phyloP scores from a whole-genome alignment of 23 tunicate species.

The Trididemnum clinides region DNA sequence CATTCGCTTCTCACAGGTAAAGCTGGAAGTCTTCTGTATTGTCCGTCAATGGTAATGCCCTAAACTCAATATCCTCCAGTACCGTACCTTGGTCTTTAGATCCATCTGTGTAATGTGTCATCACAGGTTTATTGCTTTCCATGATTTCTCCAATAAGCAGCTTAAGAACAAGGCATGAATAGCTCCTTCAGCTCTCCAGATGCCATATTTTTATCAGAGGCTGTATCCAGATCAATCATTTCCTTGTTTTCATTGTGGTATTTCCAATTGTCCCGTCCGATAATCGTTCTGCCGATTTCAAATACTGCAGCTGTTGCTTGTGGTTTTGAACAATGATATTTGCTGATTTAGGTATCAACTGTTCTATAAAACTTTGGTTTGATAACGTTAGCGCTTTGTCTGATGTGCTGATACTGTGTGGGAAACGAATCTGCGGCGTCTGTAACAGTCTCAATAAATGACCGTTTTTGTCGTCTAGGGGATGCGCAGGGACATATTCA shows the following conservation, averaged over 20 bases:
- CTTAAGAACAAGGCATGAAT: neutral
- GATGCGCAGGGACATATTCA: too few relatives aligned
- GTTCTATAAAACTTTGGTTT: too few relatives aligned
- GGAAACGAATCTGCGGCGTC: too few relatives aligned
- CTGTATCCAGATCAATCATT: neutral
- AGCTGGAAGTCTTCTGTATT: neutral
- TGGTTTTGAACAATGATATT: neutral
- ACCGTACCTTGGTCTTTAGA: neutral
- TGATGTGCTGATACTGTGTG: too few relatives aligned
- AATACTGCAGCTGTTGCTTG: neutral
- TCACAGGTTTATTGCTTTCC: neutral
- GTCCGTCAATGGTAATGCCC: neutral
- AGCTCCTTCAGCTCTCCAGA: conserved; percentile 2
- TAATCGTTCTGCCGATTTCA: neutral
- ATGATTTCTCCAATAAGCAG: neutral
- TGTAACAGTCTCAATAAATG: too few relatives aligned
- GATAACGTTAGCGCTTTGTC: too few relatives aligned
- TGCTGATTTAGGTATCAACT: too few relatives aligned
- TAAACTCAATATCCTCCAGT: neutral
- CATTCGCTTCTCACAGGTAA: neutral
- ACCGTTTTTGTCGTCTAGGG: too few relatives aligned
- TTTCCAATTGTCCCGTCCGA: neutral
- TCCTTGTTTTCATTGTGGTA: neutral
- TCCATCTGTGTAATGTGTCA: neutral
- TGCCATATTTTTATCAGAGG: neutral